Base-by-base conservation (phyloP, 2,797 vertebrate genomes). In the Gouania willdenowi region DNA sequence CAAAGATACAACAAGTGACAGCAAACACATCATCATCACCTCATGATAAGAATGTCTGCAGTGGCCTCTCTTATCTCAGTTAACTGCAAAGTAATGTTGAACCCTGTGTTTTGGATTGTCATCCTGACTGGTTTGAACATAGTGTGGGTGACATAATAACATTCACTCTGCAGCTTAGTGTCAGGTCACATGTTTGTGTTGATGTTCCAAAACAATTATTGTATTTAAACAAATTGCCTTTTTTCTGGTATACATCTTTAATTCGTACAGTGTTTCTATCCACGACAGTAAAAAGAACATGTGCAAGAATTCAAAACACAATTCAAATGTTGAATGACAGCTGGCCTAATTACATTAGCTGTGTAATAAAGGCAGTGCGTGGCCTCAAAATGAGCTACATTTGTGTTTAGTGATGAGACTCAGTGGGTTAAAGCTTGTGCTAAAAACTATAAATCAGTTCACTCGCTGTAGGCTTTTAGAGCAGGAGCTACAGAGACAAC, bases 401-500 rank as follows among this genome's bases (percentile, higher is more conserved):
- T n/a, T n/a, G n/a, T n/a, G n/a, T n/a, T n/a, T n/a, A n/a, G n/a
- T 22, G 21, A 12, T 15, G 9, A 34, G 34, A 29, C 41, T 58
- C 57, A 44, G 13, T 2, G 15, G 38, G 57, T 64, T 53, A 57
- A 60, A 63, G 50, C 45, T 41, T 46, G 17, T 6, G 1, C 34
- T 13, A 15, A 30, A 24, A 30, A 24, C 43, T 21, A 54, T 77
- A 70, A 68, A 77, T 76, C 60, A 61, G 26, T 31, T 53, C 35
- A 39, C 24, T 12, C 7, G 26, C 66, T 5, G 17, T 11, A 27
- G 45, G 55, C 33, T 38, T 51, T 43, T 43, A 24, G 25, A 29
- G 31, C 29, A 16, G 48, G 22, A 45, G 34, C 45, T 28, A 26
- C 35, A 30, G 50, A 42, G 61, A 49, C 36, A 37, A 58, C 47